Evolutionary conservation across 2,113 vertebrate genomes (phyloP).

Genomic region (Rhinolophus sinicus): DNA sequence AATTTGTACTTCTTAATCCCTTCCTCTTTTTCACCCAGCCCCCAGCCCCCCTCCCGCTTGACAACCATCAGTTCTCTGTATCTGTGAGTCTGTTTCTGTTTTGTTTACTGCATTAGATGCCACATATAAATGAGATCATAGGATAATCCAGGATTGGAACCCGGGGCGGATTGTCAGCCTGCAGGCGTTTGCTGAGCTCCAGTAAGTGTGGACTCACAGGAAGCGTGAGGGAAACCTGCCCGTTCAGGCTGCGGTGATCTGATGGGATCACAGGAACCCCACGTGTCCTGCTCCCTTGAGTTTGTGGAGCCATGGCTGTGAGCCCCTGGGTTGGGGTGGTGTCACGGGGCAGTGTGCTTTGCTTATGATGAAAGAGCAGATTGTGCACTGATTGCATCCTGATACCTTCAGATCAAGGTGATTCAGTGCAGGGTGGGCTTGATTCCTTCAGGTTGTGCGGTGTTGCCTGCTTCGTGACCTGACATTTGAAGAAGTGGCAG

Average conservation of each 20-base stretch:
- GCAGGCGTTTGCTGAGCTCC: not conserved
- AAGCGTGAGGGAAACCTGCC: not conserved
- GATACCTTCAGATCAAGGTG: not conserved
- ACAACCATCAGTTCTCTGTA: no score
- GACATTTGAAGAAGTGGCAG: not conserved
- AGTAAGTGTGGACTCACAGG: no score
- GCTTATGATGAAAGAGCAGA: not conserved
- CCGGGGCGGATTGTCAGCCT: not conserved
- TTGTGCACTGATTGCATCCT: rapidly evolving
- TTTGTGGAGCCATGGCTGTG: rapidly evolving
- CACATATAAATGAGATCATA: no score
- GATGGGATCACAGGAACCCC: not conserved
- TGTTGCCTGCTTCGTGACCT: not conserved
- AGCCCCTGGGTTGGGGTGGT: rapidly evolving
- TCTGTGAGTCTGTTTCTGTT: no score
- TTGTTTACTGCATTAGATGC: no score
- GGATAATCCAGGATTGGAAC: not conserved
- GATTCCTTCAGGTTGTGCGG: rapidly evolving
- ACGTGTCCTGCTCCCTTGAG: not conserved
- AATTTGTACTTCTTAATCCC: no score
- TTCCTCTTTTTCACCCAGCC: no score
- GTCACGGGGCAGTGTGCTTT: not conserved
- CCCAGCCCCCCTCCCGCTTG: no score
- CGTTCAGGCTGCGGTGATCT: rapidly evolving
- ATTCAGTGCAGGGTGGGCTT: no score